phyloP scores from a whole-genome alignment of 2,113 vertebrate genomes.

The Colistium nudipinnis region DNA sequence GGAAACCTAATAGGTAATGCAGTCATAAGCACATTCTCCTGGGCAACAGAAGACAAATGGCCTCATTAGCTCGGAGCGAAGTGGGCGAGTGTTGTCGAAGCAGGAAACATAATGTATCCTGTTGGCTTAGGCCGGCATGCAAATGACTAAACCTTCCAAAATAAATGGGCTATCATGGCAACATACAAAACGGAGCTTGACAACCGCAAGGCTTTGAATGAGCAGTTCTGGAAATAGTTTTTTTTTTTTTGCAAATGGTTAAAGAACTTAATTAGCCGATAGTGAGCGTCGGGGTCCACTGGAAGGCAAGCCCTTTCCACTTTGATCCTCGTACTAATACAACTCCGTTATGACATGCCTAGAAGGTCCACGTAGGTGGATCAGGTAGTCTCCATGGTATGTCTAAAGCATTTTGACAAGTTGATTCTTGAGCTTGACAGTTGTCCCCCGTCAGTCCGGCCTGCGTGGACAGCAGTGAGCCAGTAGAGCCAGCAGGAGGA shows the following conservation, averaged over 20 bases:
- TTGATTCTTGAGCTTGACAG: constrained; percentile 1
- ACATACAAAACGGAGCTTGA: constrained; percentile 42
- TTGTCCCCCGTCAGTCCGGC: constrained; percentile 26
- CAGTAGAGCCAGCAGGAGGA: constrained; percentile 21
- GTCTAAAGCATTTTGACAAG: background rate
- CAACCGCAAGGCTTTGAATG: constrained; percentile 24
- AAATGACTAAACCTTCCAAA: constrained; percentile 57
- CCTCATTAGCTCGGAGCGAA: constrained; percentile 71
- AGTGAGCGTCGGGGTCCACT: constrained; percentile 16
- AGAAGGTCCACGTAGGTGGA: background rate
- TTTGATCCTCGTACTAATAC: background rate
- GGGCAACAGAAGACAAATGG: constrained; percentile 71
- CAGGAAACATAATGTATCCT: constrained; percentile 68
- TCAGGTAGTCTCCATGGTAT: background rate
- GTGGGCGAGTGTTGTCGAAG: constrained; percentile 51
- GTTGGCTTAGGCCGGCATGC: constrained; percentile 55
- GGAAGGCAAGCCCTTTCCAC: background rate
- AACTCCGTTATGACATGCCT: background rate
- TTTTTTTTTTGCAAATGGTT: constrained; percentile 17
- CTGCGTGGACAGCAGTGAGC: constrained; percentile 10
- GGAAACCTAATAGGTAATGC: constrained; percentile 62
- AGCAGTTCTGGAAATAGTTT: constrained; percentile 46
- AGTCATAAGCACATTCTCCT: constrained; percentile 68
- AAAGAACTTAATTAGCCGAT: constrained; percentile 37
- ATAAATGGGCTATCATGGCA: constrained; percentile 49